phyloP scores from a whole-genome alignment of 92 coral and sea anemone species.

The Porites rus region DNA sequence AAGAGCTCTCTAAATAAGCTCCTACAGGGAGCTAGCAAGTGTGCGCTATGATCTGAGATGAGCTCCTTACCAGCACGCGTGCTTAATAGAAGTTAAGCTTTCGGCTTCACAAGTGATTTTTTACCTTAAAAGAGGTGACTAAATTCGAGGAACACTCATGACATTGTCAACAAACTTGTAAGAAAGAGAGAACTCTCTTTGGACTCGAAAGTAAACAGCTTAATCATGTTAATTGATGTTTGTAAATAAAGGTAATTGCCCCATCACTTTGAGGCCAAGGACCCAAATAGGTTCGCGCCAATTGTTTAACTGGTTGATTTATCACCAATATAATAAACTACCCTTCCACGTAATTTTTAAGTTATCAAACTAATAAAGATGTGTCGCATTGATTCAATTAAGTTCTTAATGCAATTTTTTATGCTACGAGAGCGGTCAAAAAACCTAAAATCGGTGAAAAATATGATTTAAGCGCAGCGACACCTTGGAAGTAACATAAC shows the following conservation, averaged over 20 bases:
- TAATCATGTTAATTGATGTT: conserved; percentile 1
- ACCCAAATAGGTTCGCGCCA: not conserved
- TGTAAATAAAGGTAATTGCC: conserved; percentile 41
- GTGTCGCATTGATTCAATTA: conserved; percentile 14
- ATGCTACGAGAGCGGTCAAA: not conserved
- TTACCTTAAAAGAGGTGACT: not conserved
- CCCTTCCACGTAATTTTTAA: not conserved
- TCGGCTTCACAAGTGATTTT: not conserved
- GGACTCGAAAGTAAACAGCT: conserved; percentile 22
- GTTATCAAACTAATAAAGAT: conserved; percentile 11
- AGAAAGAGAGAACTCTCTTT: not conserved
- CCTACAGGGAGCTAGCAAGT: too few relatives aligned
- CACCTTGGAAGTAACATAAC: too few relatives aligned
- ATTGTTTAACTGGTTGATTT: not conserved
- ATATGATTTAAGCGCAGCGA: not conserved
- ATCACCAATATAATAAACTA: conserved; percentile 17
- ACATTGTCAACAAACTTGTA: conserved; percentile 18
- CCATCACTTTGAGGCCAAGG: conserved; percentile 1
- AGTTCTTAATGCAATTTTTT: not conserved
- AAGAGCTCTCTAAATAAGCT: not conserved
- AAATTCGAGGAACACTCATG: not conserved
- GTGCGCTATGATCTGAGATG: too few relatives aligned
- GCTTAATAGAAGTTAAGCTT: not conserved
- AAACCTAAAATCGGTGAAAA: not conserved
- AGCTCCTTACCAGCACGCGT: not conserved